phyloP scores from a whole-genome alignment of 2,113 vertebrate genomes.

The Maccullochella peelii region DNA sequence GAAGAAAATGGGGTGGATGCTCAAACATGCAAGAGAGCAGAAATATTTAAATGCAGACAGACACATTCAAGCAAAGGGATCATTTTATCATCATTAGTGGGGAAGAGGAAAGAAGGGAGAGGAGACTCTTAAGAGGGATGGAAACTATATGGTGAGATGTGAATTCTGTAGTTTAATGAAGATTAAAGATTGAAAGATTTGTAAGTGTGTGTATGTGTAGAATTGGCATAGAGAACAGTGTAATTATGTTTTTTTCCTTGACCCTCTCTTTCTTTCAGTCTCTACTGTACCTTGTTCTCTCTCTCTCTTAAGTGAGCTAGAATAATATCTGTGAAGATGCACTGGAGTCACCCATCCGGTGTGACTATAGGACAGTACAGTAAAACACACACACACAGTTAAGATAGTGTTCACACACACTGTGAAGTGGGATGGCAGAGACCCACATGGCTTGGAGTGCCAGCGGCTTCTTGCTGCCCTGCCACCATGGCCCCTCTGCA shows the following conservation, averaged over 20 bases:
- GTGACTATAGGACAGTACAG: conserved; percentile 44
- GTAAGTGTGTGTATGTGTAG: neutral
- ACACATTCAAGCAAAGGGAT: conserved; percentile 52
- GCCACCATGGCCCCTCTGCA: conserved; percentile 71
- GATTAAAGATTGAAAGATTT: conserved; percentile 40
- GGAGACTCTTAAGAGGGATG: conserved; percentile 28
- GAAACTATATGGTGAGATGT: conserved; percentile 26
- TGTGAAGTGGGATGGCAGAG: conserved; percentile 52
- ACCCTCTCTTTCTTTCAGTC: neutral
- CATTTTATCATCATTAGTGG: conserved; percentile 55
- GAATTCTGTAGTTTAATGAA: conserved; percentile 40
- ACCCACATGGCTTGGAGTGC: conserved; percentile 62
- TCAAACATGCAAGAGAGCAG: conserved; percentile 50
- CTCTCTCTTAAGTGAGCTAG: conserved; percentile 46
- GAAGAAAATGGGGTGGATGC: conserved; percentile 43
- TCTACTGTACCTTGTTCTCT: neutral
- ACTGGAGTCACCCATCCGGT: conserved; percentile 58
- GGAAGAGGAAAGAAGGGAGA: conserved; percentile 28
- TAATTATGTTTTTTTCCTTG: conserved; percentile 8
- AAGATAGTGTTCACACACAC: conserved; percentile 41
- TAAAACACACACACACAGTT: conserved; percentile 45
- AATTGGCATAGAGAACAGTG: neutral
- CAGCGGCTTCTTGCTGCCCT: conserved; percentile 60
- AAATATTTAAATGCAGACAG: conserved; percentile 59
- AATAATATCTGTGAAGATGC: conserved; percentile 62